These are phyloP conservation scores for Trichogramma pretiosum DNA, from an alignment of 1,140 invertebrate genomes.

Conservation along the genomic window DNA sequence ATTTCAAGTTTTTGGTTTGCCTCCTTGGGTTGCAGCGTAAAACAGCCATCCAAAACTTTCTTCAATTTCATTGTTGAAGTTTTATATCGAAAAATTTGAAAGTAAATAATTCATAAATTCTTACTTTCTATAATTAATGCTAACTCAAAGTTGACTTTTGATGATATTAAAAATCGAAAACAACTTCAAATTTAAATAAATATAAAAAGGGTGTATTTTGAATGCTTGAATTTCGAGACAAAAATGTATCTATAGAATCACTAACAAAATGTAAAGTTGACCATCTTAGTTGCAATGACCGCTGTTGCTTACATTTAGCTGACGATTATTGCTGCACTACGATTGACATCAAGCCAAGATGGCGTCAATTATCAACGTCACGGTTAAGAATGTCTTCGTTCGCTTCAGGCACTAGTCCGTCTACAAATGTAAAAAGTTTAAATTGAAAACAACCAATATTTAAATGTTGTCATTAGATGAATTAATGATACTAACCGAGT, in stretches of 20 bases:
- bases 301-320: conserved; percentile 19
- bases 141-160: too few species aligned
- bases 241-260: too few species aligned
- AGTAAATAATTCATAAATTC: too few species aligned
- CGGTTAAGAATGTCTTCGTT: conserved; percentile 1
- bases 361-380: conserved; percentile 17
- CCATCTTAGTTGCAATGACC: conserved; percentile 14
- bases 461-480: too few species aligned
- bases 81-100: too few species aligned
- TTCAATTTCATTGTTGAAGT: conserved; percentile 18
- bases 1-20: conserved; percentile 18
- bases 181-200: too few species aligned
- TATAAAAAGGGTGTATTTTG: too few species aligned
- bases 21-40: conserved; percentile 13
- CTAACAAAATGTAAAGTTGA: conserved; percentile 16
- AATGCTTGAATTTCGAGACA: too few species aligned
- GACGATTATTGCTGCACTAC: conserved; percentile 12
- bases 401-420: neutral
- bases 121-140: too few species aligned
- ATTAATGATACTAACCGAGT: too few species aligned
- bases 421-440: neutral
- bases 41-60: conserved; percentile 16
- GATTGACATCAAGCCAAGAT: conserved; percentile 17
- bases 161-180: conserved; percentile 11
- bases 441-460: too few species aligned